phyloP scores from a whole-genome alignment of 2,888 invertebrate genomes.

The Cataglyphis albicans region DNA sequence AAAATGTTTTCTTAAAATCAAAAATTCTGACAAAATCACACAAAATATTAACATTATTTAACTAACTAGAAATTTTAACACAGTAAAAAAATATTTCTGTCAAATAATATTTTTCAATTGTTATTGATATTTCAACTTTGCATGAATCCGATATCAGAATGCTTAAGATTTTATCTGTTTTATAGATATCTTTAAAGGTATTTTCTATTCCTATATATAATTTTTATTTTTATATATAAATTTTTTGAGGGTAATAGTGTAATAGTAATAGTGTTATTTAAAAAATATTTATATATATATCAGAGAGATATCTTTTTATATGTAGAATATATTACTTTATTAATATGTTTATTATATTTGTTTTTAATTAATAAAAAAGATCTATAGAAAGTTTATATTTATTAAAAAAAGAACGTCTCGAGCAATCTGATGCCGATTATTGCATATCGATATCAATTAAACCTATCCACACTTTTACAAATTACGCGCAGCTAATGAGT shows the following conservation, averaged over 20 bases:
- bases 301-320: neutral
- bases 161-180: neutral
- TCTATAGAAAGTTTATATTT: neutral
- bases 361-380: neutral
- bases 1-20: neutral
- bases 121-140: neutral
- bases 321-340: neutral
- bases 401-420: neutral
- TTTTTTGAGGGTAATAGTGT: neutral
- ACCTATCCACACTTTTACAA: neutral
- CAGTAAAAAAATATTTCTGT: neutral
- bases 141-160: neutral
- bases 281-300: neutral
- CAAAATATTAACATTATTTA: neutral
- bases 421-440: neutral
- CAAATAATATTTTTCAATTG: neutral
- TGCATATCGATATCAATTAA: neutral
- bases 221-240: neutral
- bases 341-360: neutral
- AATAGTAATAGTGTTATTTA: neutral
- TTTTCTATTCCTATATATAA: neutral
- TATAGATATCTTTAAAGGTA: neutral
- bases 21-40: neutral
- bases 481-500: neutral
- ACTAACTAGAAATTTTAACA: neutral